Evolutionary conservation across 2,888 invertebrate species (phyloP), one percentile per base, ranked within the genome.

Genomic region (Flabesymbios commensalis): DNA sequence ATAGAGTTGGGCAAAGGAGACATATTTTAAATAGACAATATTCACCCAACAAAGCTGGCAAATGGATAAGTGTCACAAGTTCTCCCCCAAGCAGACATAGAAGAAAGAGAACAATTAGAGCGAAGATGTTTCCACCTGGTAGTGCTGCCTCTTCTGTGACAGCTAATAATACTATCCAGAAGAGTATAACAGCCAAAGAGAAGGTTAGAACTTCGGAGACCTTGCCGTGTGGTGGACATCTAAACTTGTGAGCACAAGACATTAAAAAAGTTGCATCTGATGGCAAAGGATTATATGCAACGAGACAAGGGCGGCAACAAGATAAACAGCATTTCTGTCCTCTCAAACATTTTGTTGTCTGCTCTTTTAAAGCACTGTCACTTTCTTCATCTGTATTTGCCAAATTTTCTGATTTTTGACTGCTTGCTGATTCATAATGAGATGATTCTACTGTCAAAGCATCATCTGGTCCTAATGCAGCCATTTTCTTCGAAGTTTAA

Each of bases 211-310:
- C n/a, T 3, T 31, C 33, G 3, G 74, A 79, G 17, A 78, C 53
- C 26, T 69, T 71, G 1, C 78, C 76, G 67, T 78, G 79, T 7
- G 80, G 80, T n/a, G 80, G 80, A 59, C 80, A 80, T 47, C 63
- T 63, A 7, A 77, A 64, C 49, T 69, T 69, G 49, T 75, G 68
- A 19, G 49, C 60, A 5, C 51, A 26, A 1, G 61, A 54, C n/a
- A n/a, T n/a, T n/a, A n/a, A n/a, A n/a, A n/a, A n/a, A n/a, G n/a
- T n/a, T 0, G 78, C 64, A 33, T 74, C 65, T 3, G 59, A 41
- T 22, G 75, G 71, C 5, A 77, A 64, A 68, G 59, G 70, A 71
- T 61, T 56, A 26, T 31, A 29, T 41, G 39, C 22, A 14, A 36
- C 42, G 14, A 48, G 19, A 42, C 56, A 61, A 2, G 41, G 56